Conservation (phyloP, 2,888 invertebrate genomes). For the Apotomis capreana region DNA sequence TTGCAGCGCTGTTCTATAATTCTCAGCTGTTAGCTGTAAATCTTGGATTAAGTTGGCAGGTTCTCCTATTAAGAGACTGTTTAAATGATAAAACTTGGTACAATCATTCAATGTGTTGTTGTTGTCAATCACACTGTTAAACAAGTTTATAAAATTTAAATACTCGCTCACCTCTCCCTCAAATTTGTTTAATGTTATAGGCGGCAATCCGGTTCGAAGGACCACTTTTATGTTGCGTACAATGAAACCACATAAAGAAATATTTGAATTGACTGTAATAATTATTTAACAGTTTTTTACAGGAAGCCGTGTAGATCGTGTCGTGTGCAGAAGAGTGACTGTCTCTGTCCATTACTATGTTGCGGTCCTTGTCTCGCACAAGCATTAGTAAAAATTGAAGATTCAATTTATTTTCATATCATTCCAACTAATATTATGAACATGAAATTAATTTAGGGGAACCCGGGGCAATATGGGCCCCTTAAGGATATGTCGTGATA, state of each 20-base stretch:
- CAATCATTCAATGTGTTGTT: background rate
- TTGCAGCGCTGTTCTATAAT: background rate
- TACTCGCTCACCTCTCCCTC: background rate
- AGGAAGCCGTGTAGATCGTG: background rate
- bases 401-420: no score
- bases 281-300: background rate
- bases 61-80: background rate
- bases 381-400: no score
- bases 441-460: no score
- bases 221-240: no score
- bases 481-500: no score
- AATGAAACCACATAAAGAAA: background rate
- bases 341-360: background rate
- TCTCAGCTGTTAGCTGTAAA: background rate
- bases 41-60: background rate
- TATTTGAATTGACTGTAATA: background rate
- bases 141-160: background rate
- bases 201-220: background rate
- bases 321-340: background rate
- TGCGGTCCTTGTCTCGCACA: no score
- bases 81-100: slow-evolving; percentile 1
- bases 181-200: background rate
- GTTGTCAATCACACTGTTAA: background rate
- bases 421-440: no score
- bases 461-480: no score